Evolutionary conservation across 2,888 invertebrate genomes (phyloP).

Genomic region (Lampropteryx suffumata): DNA sequence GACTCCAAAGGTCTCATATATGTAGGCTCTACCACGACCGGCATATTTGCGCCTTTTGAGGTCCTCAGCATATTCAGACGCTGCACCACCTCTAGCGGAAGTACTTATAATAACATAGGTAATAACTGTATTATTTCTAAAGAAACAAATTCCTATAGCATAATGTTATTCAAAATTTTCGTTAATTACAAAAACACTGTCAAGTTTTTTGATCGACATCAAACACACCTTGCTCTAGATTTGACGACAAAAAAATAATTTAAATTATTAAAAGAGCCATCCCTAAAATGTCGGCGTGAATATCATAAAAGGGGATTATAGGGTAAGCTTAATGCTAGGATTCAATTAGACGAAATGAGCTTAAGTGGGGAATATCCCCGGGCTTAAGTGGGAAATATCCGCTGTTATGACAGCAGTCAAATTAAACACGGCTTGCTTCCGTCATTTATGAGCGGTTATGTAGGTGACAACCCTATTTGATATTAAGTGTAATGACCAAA

Average conservation of each 20-base stretch:
- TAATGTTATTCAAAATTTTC: slow-evolving; percentile 14
- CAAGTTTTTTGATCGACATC: slow-evolving; percentile 23
- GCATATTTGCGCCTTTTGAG: no score
- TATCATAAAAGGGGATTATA: slow-evolving; percentile 76
- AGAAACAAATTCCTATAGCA: no score
- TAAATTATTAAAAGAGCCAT: slow-evolving; percentile 57
- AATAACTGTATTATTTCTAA: no score
- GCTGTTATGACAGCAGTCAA: slow-evolving; percentile 79
- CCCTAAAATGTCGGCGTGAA: slow-evolving; percentile 75
- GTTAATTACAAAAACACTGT: slow-evolving; percentile 6
- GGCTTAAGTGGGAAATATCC: slow-evolving; percentile 53
- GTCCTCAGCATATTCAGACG: no score
- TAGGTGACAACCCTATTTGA: slow-evolving; percentile 52
- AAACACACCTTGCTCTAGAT: slow-evolving; percentile 54
- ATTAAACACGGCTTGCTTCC: slow-evolving; percentile 70
- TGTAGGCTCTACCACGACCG: no score
- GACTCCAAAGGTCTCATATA: no score
- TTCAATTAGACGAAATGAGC: slow-evolving; percentile 82
- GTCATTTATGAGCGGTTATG: slow-evolving; percentile 50
- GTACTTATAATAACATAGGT: no score
- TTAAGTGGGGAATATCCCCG: slow-evolving; percentile 73
- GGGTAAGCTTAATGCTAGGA: slow-evolving; percentile 75
- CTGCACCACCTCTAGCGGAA: no score
- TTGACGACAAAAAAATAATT: slow-evolving; percentile 61
- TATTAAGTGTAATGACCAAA: slow-evolving; percentile 20